These are phyloP conservation scores for Exaiptasia diaphana DNA, from an alignment of 64 coral and sea anemone genomes.

Conservation along the genomic window DNA sequence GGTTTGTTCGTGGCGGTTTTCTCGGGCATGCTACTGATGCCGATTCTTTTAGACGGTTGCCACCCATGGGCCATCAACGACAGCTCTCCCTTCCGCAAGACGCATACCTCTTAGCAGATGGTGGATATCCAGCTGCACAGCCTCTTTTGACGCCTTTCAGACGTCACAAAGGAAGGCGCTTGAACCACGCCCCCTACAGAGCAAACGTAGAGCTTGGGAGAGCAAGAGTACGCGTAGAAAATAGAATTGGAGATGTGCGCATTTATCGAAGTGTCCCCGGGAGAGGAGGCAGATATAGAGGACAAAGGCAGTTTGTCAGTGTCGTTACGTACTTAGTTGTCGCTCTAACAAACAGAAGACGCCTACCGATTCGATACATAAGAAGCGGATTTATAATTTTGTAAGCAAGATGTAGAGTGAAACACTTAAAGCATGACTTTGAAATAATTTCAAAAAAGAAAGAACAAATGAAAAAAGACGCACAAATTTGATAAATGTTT, in stretches of 20 bases:
- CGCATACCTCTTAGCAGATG: background rate
- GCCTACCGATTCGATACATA: background rate
- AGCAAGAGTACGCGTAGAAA: background rate
- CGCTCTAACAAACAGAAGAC: background rate
- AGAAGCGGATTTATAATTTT: too few species aligned
- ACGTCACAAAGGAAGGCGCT: background rate
- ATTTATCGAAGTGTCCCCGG: background rate
- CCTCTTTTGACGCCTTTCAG: background rate
- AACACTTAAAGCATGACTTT: too few species aligned
- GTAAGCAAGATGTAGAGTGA: too few species aligned
- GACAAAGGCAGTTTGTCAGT: background rate
- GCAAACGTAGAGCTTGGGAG: background rate
- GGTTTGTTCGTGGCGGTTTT: background rate
- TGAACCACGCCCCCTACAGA: background rate
- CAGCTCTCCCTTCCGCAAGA: background rate
- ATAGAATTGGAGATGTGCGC: background rate
- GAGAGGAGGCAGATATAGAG: background rate
- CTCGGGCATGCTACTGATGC: slow-evolving; percentile 9
- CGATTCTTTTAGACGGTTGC: background rate
- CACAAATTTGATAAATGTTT: too few species aligned
- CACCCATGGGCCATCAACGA: background rate
- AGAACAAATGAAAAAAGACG: too few species aligned
- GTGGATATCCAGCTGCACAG: background rate
- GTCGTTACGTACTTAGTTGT: background rate
- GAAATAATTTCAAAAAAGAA: too few species aligned